phyloP scores from a whole-genome alignment of 2,888 invertebrate genomes.

The Orchestes rusci region DNA sequence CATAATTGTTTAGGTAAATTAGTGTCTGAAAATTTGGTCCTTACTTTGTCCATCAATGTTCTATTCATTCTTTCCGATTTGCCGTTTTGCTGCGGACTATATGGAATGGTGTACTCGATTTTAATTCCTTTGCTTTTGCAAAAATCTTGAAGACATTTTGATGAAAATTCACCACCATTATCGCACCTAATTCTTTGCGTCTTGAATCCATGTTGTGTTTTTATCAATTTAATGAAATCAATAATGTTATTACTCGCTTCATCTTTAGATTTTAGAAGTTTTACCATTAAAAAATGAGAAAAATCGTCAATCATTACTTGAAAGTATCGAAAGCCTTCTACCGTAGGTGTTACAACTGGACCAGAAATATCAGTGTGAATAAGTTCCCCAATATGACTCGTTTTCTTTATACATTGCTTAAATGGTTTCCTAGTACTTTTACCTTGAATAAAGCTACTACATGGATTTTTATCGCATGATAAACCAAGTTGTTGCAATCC shows the following conservation, averaged over 20 bases:
- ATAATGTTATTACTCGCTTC: constrained; percentile 16
- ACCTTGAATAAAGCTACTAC: constrained; percentile 11
- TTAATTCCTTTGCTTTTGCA: constrained; percentile 16
- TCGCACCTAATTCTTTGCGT: constrained; percentile 15
- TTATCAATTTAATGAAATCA: constrained; percentile 18
- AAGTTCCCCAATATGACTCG: constrained; percentile 22
- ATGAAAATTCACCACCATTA: constrained; percentile 16
- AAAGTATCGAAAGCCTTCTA: constrained; percentile 14
- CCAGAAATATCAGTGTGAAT: constrained; percentile 25
- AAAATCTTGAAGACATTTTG: constrained; percentile 19
- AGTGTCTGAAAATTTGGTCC: constrained; percentile 25
- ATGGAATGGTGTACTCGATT: constrained; percentile 23
- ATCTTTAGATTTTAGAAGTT: constrained; percentile 16
- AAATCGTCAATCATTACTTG: constrained; percentile 14
- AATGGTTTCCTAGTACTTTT: constrained; percentile 23
- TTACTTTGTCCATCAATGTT: constrained; percentile 22
- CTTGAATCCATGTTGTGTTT: constrained; percentile 14
- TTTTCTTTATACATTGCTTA: constrained; percentile 16
- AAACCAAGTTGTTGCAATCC: constrained; percentile 4
- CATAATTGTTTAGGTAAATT: constrained; percentile 26
- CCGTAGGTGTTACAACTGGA: constrained; percentile 18
- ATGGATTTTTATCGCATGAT: constrained; percentile 5
- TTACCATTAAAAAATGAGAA: constrained; percentile 17
- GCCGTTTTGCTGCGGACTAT: constrained; percentile 28
- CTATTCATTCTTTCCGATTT: constrained; percentile 26